Base-by-base conservation (phyloP, 2,113 vertebrate species). In the Synchiropus splendidus region DNA sequence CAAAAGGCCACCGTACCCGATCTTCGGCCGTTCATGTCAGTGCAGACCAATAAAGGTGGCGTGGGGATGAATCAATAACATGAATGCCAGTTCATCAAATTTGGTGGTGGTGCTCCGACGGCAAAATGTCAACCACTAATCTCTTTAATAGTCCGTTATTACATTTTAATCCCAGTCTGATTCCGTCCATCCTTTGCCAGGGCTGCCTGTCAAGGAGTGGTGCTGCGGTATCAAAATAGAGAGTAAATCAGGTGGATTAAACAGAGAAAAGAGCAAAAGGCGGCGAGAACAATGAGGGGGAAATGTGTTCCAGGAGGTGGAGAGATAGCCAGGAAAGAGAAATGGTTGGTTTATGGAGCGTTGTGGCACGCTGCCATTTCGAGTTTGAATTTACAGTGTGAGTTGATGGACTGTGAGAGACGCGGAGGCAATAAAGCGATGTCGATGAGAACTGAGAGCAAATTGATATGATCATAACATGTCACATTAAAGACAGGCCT, bases 101-200 rank as follows among this genome's bases (percentile, higher is more conserved):
- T 47, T 51, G 48, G 32, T 15, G 51, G 50, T 31, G 18, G 21
- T 27, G 58, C 64, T 71, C 60, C 69, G 64, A 61, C 56, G 43
- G 54, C 21, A 35, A 75, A 78, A 81, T 82, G 79, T 84, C 77
- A 79, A 34, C 47, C 49, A 45, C 74, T 84, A 83, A 83, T 86
- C 82, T 75, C 63, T 77, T 78, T 73, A 82, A 84, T 81, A 77
- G 81, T 72, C 71, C 75, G 54, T 76, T 78, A 83, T 83, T 82
- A 80, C 60, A 64, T 67, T 79, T 82, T 80, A 80, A 83, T 83
- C 79, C 76, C 51, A 47, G 60, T 67, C 70, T 76, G 67, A 77
- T 75, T 77, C 68, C 62, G 56, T 61, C 42, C 62, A 42, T 69
- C 55, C 49, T 53, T 70, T 38, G 36, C 70, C 67, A 46, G 12